Evolutionary conservation across 2,113 vertebrate genomes (phyloP).

Genomic region (Mixornis gularis): DNA sequence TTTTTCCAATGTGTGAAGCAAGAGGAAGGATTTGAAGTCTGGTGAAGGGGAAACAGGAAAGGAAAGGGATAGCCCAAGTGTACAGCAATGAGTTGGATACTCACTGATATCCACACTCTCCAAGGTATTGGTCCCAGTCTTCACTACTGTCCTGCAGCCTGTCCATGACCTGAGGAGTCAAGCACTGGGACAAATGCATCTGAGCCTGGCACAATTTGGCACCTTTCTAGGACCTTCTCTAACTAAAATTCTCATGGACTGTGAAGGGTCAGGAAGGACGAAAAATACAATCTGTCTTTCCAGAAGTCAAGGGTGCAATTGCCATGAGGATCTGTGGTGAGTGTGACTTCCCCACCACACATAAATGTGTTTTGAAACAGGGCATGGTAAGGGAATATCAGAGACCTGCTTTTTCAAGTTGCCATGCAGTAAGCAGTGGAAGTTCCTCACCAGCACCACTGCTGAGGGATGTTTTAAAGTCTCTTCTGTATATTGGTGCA

Average conservation of each 20-base stretch:
- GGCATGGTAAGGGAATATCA: rapidly evolving
- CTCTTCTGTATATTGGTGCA: not conserved
- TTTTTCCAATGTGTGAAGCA: not conserved
- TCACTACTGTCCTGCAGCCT: not conserved
- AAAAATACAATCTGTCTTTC: not conserved
- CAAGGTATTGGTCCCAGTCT: rapidly evolving
- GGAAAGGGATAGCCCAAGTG: not conserved
- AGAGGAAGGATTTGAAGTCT: not conserved
- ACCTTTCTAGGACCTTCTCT: not conserved
- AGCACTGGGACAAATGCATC: not conserved
- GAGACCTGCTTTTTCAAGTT: not conserved
- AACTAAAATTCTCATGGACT: not conserved
- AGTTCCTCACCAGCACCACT: not conserved
- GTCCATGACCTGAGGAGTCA: not conserved
- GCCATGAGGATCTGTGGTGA: not conserved
- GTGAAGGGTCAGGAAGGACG: not conserved
- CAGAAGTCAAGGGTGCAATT: not conserved
- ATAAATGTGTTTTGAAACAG: not conserved
- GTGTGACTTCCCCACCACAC: rapidly evolving
- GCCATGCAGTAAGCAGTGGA: not conserved
- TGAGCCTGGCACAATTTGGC: not conserved
- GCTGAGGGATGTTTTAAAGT: not conserved
- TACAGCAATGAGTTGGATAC: not conserved
- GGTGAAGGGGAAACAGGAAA: not conserved
- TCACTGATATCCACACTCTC: not conserved